These are phyloP conservation scores for Trisateles emortualis DNA, from an alignment of 2,888 invertebrate genomes.

Conservation along the genomic window DNA sequence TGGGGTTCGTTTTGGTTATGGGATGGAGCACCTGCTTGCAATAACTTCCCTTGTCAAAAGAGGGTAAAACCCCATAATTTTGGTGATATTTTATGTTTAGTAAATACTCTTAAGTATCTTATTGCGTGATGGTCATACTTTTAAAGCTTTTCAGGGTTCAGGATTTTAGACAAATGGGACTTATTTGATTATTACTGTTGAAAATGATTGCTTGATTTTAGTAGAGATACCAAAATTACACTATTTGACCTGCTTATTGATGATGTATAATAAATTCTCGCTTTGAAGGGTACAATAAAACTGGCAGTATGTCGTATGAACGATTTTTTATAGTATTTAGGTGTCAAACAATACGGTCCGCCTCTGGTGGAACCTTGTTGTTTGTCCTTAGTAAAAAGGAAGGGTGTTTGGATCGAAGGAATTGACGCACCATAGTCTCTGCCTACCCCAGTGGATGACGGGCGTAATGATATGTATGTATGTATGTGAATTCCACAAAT, in stretches of 20 bases:
- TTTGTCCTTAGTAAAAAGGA: too few species aligned
- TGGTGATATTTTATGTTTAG: constrained; percentile 17
- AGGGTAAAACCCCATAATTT: constrained; percentile 26
- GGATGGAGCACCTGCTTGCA: constrained; percentile 39
- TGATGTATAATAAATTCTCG: not conserved
- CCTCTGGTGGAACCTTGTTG: too few species aligned
- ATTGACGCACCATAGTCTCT: too few species aligned
- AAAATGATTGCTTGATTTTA: not conserved
- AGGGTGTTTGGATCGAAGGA: too few species aligned
- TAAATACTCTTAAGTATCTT: constrained; percentile 12
- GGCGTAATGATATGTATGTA: too few species aligned
- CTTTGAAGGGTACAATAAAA: too few species aligned
- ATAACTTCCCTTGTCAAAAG: constrained; percentile 39
- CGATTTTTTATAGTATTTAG: too few species aligned
- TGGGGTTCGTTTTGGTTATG: constrained; percentile 31
- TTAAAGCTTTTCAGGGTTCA: not conserved
- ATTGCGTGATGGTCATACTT: constrained; percentile 10
- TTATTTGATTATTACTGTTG: not conserved
- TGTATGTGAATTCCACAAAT: too few species aligned
- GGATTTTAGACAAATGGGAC: too few species aligned
- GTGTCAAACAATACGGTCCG: too few species aligned
- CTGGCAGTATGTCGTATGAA: too few species aligned
- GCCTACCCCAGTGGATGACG: too few species aligned
- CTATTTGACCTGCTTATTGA: not conserved
- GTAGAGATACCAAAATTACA: not conserved